Conservation (phyloP, 2,888 invertebrate species). For the Thysanoteuthis rhombus region DNA sequence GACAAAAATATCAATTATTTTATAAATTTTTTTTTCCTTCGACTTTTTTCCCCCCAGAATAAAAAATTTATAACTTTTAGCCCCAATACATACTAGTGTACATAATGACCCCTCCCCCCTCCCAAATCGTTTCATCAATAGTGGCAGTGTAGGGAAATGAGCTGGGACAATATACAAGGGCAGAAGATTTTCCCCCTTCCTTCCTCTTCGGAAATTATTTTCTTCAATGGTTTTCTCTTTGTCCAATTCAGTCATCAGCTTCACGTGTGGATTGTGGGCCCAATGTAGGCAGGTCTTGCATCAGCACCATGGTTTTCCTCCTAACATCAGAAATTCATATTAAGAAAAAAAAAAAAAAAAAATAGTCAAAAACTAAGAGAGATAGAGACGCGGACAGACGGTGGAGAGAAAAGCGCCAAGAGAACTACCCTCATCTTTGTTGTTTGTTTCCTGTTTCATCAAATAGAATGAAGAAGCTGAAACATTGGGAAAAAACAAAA, state of each 20-base stretch:
- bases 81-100: too few species aligned
- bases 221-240: not conserved
- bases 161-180: not conserved
- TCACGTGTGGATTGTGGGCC: slow-evolving; percentile 12
- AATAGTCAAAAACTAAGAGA: not conserved
- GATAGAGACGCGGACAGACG: too few species aligned
- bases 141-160: not conserved
- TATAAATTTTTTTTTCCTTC: too few species aligned
- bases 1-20: too few species aligned
- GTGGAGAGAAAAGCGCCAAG: too few species aligned
- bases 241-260: not conserved
- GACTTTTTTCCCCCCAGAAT: too few species aligned
- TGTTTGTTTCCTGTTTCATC: too few species aligned
- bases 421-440: too few species aligned
- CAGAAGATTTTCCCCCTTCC: not conserved
- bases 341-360: not conserved
- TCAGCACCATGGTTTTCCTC: not conserved
- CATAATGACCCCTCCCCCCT: too few species aligned
- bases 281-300: not conserved
- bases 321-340: not conserved
- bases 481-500: too few species aligned
- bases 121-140: not conserved
- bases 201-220: not conserved
- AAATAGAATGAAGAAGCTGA: too few species aligned
- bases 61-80: too few species aligned